These are phyloP conservation scores for Leptinotarsa juncta DNA, from an alignment of 2,888 invertebrate genomes.

Conservation along the genomic window DNA sequence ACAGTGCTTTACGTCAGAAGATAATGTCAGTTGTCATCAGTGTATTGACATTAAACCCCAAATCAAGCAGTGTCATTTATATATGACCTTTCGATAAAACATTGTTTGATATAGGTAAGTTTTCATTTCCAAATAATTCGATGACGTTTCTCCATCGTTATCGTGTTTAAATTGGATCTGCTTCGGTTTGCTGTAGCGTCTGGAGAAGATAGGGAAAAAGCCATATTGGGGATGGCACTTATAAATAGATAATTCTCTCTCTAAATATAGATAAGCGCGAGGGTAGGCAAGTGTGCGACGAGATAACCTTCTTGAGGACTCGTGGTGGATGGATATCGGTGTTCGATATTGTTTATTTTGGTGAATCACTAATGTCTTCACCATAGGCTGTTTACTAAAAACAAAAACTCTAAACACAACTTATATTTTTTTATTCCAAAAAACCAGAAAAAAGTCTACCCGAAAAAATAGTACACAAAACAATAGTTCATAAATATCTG, in stretches of 20 bases:
- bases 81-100: constrained; percentile 21
- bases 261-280: constrained; percentile 28
- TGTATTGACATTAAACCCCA: constrained; percentile 14
- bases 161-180: constrained; percentile 26
- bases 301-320: constrained; percentile 1
- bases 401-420: not conserved
- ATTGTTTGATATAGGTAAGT: constrained; percentile 27
- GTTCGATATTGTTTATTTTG: constrained; percentile 15
- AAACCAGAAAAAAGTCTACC: too few species aligned
- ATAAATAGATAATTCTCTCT: constrained; percentile 29
- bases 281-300: constrained; percentile 19
- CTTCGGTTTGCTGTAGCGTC: constrained; percentile 22
- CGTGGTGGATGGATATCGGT: not conserved
- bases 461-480: too few species aligned
- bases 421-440: not conserved
- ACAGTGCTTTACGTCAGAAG: not conserved
- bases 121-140: constrained; percentile 30
- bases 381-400: not conserved
- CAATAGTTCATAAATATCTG: too few species aligned
- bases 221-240: constrained; percentile 27
- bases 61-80: constrained; percentile 8
- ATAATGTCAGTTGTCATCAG: not conserved
- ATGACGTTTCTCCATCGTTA: constrained; percentile 22
- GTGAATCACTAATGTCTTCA: constrained; percentile 3
- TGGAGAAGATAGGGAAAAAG: constrained; percentile 21